phyloP scores from a whole-genome alignment of 2,113 vertebrate genomes.

The Hiodon alosoides region DNA sequence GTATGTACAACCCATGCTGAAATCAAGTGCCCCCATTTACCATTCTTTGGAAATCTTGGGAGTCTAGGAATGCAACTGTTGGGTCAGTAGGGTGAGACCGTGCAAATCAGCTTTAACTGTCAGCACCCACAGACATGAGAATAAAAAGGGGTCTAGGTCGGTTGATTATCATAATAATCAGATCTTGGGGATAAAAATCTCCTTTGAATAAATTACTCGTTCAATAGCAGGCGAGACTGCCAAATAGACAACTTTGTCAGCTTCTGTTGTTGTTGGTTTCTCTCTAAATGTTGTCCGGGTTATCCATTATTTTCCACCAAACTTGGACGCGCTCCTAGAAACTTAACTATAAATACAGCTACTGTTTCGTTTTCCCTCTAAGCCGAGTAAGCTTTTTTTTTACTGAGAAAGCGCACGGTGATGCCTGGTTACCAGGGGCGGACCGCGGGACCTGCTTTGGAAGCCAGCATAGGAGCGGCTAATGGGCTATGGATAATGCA shows the following conservation, averaged over 20 bases:
- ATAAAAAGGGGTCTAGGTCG: slow-evolving; percentile 51
- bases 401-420: slow-evolving; percentile 24
- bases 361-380: slow-evolving; percentile 47
- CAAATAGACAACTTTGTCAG: slow-evolving; percentile 75
- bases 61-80: slow-evolving; percentile 68
- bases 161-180: slow-evolving; percentile 72
- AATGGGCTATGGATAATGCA: slow-evolving; percentile 60
- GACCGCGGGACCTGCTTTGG: slow-evolving; percentile 55
- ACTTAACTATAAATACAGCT: slow-evolving; percentile 55
- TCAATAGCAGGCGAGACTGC: slow-evolving; percentile 75
- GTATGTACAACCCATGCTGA: slow-evolving; percentile 38
- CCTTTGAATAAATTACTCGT: slow-evolving; percentile 75
- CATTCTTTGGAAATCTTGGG: slow-evolving; percentile 49
- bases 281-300: slow-evolving; percentile 36
- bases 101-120: slow-evolving; percentile 74
- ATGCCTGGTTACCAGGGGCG: slow-evolving; percentile 65
- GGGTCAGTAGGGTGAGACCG: slow-evolving; percentile 56
- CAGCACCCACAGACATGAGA: slow-evolving; percentile 62
- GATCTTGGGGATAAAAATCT: slow-evolving; percentile 70
- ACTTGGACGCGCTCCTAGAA: slow-evolving; percentile 57
- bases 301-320: slow-evolving; percentile 46
- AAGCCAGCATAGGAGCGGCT: slow-evolving; percentile 55
- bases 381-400: slow-evolving; percentile 23
- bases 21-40: slow-evolving; percentile 58
- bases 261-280: slow-evolving; percentile 41